Conservation (phyloP, 2,797 vertebrate genomes). For the Hemitrygon akajei region DNA sequence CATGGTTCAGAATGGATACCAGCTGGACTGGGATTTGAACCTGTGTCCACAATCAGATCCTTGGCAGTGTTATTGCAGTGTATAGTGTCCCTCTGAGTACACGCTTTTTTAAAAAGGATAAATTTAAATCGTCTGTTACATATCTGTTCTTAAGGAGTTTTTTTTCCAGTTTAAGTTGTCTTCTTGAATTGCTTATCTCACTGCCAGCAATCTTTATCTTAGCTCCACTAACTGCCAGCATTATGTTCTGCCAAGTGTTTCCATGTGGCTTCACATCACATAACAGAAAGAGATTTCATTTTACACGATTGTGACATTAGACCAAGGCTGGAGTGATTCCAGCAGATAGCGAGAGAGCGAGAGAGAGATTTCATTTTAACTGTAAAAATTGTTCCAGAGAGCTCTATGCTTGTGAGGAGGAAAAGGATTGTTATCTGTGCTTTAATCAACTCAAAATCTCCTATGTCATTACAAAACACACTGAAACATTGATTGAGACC, state of each 20-base stretch:
- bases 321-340: slow-evolving; percentile 16
- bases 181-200: slow-evolving; percentile 14
- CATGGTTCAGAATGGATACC: too few relatives aligned
- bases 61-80: not conserved
- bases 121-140: not conserved
- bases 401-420: not conserved
- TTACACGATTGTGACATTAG: slow-evolving; percentile 32
- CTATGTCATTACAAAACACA: not conserved
- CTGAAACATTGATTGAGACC: slow-evolving; percentile 28
- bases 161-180: slow-evolving; percentile 19
- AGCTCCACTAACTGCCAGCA: slow-evolving; percentile 21
- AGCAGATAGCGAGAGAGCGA: not conserved
- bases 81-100: not conserved
- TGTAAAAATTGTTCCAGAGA: slow-evolving; percentile 22
- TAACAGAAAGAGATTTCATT: slow-evolving; percentile 34
- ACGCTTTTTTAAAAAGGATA: not conserved
- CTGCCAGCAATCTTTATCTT: slow-evolving; percentile 27
- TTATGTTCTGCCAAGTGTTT: slow-evolving; percentile 32
- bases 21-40: not conserved
- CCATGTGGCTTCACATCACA: slow-evolving; percentile 34
- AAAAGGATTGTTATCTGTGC: not conserved
- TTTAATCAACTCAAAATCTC: slow-evolving; percentile 19
- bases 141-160: not conserved
- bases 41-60: not conserved
- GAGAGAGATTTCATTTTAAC: not conserved